Evolutionary conservation across 2,888 invertebrate species (phyloP).

Genomic region (Torymus auratus): DNA sequence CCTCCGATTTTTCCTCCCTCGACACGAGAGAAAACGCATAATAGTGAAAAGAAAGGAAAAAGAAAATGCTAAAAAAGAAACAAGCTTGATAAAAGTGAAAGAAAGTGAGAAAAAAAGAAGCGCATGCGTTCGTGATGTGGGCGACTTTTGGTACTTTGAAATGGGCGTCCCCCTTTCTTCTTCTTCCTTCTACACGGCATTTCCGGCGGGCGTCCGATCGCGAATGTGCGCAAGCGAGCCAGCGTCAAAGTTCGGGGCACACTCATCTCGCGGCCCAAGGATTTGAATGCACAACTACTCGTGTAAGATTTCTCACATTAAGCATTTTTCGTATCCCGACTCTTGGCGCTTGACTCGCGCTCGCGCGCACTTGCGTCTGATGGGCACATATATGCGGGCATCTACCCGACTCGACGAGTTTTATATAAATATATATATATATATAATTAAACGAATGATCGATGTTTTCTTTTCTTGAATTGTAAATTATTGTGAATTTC

Average conservation of each 20-base stretch:
- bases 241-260: conserved; percentile 14
- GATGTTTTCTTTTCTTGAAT: background rate
- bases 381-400: conserved; percentile 25
- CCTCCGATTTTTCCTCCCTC: conserved; percentile 51
- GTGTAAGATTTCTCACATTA: conserved; percentile 45
- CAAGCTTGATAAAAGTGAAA: conserved; percentile 1
- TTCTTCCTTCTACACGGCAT: background rate
- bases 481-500: conserved; percentile 21
- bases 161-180: conserved; percentile 17
- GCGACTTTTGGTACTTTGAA: conserved; percentile 38
- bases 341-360: too few relatives aligned
- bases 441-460: too few relatives aligned
- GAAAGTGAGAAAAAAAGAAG: background rate
- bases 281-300: conserved; percentile 49
- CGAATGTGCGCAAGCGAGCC: background rate
- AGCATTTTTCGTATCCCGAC: background rate
- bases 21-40: conserved; percentile 23
- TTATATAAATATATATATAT: background rate
- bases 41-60: background rate
- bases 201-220: too few relatives aligned
- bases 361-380: conserved; percentile 6
- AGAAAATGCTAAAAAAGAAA: conserved; percentile 16
- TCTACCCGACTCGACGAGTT: conserved; percentile 1
- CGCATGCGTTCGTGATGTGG: background rate
- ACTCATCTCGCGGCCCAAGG: conserved; percentile 44